A percentile compares a stretch with the other conserved stretches of the same genome.
phyloP scores from a whole-genome alignment of 2,888 invertebrate genomes.

The Cremastobaeus sp. region DNA sequence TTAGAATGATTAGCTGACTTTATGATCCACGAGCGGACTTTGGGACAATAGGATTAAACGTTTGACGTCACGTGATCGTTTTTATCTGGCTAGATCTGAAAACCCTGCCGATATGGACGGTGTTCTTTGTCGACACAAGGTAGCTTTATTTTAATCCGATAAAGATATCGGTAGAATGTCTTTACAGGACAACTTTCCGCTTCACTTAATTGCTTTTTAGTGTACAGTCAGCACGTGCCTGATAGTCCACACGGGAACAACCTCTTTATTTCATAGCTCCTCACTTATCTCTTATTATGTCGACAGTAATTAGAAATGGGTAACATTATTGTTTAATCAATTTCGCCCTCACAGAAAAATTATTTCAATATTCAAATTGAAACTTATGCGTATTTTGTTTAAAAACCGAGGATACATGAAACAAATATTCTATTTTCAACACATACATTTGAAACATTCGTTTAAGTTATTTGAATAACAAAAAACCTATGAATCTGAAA shows the following conservation, averaged over 20 bases:
- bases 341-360: no score
- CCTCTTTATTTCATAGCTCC: constrained; percentile 34
- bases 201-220: constrained; percentile 74
- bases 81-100: constrained; percentile 64
- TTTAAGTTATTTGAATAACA: no score
- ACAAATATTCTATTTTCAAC: no score
- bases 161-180: constrained; percentile 70
- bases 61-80: constrained; percentile 60
- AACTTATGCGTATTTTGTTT: no score
- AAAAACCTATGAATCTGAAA: no score
- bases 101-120: constrained; percentile 42
- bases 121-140: constrained; percentile 57
- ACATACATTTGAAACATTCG: no score
- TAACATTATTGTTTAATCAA: constrained; percentile 26
- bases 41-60: constrained; percentile 32
- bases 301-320: constrained; percentile 35
- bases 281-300: constrained; percentile 28
- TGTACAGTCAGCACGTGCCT: constrained; percentile 72
- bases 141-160: constrained; percentile 72
- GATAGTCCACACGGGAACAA: constrained; percentile 34
- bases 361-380: no score
- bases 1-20: constrained; percentile 16
- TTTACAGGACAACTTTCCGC: constrained; percentile 65
- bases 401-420: no score
- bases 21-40: constrained; percentile 33